phyloP scores from a whole-genome alignment of 2,113 vertebrate genomes.

The Columbina picui region DNA sequence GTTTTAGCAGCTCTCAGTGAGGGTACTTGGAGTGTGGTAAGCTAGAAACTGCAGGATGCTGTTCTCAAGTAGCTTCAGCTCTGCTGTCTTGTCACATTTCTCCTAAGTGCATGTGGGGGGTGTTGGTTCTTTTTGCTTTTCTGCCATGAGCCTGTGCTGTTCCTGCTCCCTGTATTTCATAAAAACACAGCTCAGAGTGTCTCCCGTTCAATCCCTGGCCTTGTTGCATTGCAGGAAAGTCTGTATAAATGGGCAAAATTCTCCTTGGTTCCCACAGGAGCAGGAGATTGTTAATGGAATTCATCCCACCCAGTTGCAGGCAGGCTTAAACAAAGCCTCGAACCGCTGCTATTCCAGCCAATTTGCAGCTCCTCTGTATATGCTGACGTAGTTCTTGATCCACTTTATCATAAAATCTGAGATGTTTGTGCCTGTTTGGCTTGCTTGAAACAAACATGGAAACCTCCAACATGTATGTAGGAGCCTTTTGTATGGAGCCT shows the following conservation, averaged over 20 bases:
- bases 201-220: neutral
- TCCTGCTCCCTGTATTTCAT: neutral
- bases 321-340: conserved; percentile 40
- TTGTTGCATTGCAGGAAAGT: neutral
- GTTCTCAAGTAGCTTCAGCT: neutral
- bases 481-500: neutral
- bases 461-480: neutral
- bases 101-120: fast-evolving
- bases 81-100: neutral
- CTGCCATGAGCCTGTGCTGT: neutral
- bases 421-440: neutral
- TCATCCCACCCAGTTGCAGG: conserved; percentile 1
- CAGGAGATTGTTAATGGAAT: neutral
- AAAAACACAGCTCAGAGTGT: neutral
- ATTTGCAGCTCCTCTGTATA: neutral
- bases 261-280: neutral
- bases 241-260: neutral
- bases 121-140: neutral
- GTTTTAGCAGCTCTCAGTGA: neutral
- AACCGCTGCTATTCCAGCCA: neutral
- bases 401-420: neutral
- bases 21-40: neutral
- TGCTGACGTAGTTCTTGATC: neutral
- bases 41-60: neutral
- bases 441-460: neutral